Conservation (phyloP, 2,888 invertebrate genomes). For the Lasius platythorax region DNA sequence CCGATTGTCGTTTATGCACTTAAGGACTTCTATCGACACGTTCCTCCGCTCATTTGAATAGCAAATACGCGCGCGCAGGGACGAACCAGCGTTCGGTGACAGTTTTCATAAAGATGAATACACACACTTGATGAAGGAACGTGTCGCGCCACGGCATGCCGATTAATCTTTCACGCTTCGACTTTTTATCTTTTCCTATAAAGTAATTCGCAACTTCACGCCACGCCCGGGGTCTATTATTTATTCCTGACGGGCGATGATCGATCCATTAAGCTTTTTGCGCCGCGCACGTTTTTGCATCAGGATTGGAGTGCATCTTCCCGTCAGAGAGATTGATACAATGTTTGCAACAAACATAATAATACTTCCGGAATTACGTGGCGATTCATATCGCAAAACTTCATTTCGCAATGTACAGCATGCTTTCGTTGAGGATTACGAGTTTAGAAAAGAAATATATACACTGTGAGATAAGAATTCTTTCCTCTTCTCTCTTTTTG, state of each 20-base stretch:
- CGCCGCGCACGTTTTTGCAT: slow-evolving; percentile 5
- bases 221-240: slow-evolving; percentile 30
- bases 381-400: slow-evolving; percentile 18
- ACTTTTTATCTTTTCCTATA: slow-evolving; percentile 47
- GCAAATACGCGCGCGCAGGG: slow-evolving; percentile 27
- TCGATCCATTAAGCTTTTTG: slow-evolving; percentile 48
- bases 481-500: not conserved
- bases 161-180: slow-evolving; percentile 47
- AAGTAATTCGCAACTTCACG: slow-evolving; percentile 48
- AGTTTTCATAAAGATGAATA: slow-evolving; percentile 45
- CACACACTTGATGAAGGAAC: slow-evolving; percentile 27
- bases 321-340: slow-evolving; percentile 33
- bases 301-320: slow-evolving; percentile 7
- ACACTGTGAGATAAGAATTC: not conserved
- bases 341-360: slow-evolving; percentile 38
- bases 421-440: not conserved
- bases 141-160: slow-evolving; percentile 11
- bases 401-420: not conserved
- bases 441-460: not conserved
- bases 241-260: slow-evolving; percentile 41
- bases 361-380: not conserved
- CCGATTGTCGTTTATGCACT: slow-evolving; percentile 30
- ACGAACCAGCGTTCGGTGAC: slow-evolving; percentile 27
- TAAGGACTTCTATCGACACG: slow-evolving; percentile 51
- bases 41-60: slow-evolving; percentile 48